These are phyloP conservation scores for Drosophila lacteicornis DNA, from an alignment of 1,140 invertebrate species.

Conservation along the genomic window DNA sequence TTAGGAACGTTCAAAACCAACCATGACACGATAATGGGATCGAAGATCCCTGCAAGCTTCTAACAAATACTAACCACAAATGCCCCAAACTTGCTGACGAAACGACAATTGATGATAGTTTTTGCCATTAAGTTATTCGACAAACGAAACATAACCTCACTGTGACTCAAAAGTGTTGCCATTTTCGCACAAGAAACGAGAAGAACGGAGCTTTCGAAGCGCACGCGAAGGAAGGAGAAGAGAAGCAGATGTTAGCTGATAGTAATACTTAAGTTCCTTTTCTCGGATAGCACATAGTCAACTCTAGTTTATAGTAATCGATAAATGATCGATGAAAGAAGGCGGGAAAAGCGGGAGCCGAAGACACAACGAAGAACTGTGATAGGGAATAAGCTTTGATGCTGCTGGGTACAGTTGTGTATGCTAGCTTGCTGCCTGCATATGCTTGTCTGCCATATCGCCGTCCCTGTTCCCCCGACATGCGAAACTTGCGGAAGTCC, in stretches of 20 bases:
- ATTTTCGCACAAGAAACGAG: slow-evolving; percentile 47
- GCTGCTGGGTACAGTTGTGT: slow-evolving; percentile 53
- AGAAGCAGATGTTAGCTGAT: slow-evolving; percentile 40
- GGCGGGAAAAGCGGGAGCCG: slow-evolving; percentile 17
- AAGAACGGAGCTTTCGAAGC: slow-evolving; percentile 47
- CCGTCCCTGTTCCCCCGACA: slow-evolving; percentile 19
- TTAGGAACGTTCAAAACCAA: slow-evolving; percentile 27
- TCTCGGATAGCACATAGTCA: slow-evolving; percentile 50
- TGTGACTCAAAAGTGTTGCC: slow-evolving; percentile 62
- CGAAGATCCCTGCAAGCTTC: slow-evolving; percentile 21
- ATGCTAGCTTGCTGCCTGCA: slow-evolving; percentile 37
- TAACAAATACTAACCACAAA: slow-evolving; percentile 40
- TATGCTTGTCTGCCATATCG: slow-evolving; percentile 41
- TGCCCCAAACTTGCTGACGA: slow-evolving; percentile 37
- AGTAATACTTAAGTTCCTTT: slow-evolving; percentile 54
- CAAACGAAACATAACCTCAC: slow-evolving; percentile 56
- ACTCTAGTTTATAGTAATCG: slow-evolving; percentile 25
- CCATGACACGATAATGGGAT: slow-evolving; percentile 39
- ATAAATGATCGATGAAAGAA: slow-evolving; percentile 8
- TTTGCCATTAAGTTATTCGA: slow-evolving; percentile 53
- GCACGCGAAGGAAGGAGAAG: slow-evolving; percentile 2
- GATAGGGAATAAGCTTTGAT: slow-evolving; percentile 45
- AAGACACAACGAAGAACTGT: slow-evolving; percentile 34
- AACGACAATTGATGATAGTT: slow-evolving; percentile 17
- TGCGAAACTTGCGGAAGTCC: slow-evolving; percentile 11